A percentile compares a stretch with the other conserved stretches of the same genome.
These are phyloP conservation scores for Ruditapes philippinarum DNA, from an alignment of 1,140 invertebrate species.

Conservation along the genomic window DNA sequence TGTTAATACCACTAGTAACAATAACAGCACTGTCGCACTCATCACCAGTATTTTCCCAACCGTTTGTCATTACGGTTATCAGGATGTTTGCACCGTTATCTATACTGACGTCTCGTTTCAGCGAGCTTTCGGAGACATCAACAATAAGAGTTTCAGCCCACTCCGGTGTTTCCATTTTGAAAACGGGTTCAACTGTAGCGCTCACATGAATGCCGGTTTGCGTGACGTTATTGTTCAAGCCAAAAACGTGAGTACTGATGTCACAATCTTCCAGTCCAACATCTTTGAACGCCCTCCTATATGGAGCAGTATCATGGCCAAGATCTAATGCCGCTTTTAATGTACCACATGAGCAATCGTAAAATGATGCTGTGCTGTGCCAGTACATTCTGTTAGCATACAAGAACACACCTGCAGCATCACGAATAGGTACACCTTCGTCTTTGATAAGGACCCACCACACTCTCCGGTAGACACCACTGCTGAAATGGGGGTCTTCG, in stretches of 20 bases:
- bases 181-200: slow-evolving; percentile 29
- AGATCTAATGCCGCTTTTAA: slow-evolving; percentile 72
- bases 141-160: slow-evolving; percentile 51
- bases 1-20: not conserved
- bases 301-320: slow-evolving; percentile 52
- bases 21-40: not conserved
- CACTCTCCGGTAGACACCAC: slow-evolving; percentile 72
- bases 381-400: slow-evolving; percentile 76
- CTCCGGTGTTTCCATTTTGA: slow-evolving; percentile 35
- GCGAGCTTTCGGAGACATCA: not conserved
- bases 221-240: slow-evolving; percentile 32
- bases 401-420: slow-evolving; percentile 69
- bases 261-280: slow-evolving; percentile 73
- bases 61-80: slow-evolving; percentile 11
- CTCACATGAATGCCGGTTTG: not conserved
- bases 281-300: slow-evolving; percentile 53
- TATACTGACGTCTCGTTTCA: not conserved
- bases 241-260: slow-evolving; percentile 34
- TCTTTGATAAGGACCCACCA: slow-evolving; percentile 66
- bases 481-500: slow-evolving; percentile 66
- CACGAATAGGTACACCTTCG: slow-evolving; percentile 45
- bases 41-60: not conserved
- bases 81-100: not conserved
- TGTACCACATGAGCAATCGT: slow-evolving; percentile 69
- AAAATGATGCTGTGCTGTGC: slow-evolving; percentile 66